Percentiles rank a stretch among this genome's conserved stretches.
These are phyloP conservation scores for Nebria brevicollis DNA, from an alignment of 2,888 invertebrate genomes.

Conservation along the genomic window DNA sequence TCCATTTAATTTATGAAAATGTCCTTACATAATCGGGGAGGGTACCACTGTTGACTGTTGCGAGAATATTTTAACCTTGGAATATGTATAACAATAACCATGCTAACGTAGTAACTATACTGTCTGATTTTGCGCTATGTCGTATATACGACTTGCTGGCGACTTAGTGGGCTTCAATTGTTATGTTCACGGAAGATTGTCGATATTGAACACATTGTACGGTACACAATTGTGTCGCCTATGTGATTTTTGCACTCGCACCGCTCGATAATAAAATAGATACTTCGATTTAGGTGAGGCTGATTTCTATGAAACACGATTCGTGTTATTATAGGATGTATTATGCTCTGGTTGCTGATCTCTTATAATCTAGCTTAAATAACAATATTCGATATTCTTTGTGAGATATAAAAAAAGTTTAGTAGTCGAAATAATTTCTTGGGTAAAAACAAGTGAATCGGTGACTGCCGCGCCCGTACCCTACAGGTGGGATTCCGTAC, in stretches of 20 bases:
- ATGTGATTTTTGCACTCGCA: neutral
- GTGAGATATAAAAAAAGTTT: neutral
- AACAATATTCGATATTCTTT: neutral
- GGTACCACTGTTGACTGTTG: neutral
- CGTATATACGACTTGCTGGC: conserved; percentile 33
- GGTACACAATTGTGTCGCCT: neutral
- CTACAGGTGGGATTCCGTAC: conserved; percentile 58
- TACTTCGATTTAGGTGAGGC: conserved; percentile 1
- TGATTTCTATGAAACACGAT: neutral
- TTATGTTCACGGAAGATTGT: conserved; percentile 44
- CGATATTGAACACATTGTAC: conserved; percentile 22
- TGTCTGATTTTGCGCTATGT: neutral
- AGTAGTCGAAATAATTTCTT: neutral
- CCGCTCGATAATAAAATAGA: neutral
- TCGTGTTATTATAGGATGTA: neutral
- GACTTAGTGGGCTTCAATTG: conserved; percentile 47
- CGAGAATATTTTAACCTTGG: conserved; percentile 28
- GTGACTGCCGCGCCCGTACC: conserved; percentile 58
- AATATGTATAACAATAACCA: conserved; percentile 11
- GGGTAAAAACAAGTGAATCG: conserved; percentile 26
- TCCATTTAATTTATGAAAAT: conserved; percentile 10
- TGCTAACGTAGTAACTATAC: neutral
- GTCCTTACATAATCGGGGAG: conserved; percentile 30
- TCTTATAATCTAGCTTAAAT: neutral
- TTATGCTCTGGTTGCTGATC: neutral